Evolutionary conservation across 37 sponge, comb jelly and placozoan genomes (phyloP), one percentile per base, ranked within the genome.

Genomic region (Halisarca cf. caerulea): DNA sequence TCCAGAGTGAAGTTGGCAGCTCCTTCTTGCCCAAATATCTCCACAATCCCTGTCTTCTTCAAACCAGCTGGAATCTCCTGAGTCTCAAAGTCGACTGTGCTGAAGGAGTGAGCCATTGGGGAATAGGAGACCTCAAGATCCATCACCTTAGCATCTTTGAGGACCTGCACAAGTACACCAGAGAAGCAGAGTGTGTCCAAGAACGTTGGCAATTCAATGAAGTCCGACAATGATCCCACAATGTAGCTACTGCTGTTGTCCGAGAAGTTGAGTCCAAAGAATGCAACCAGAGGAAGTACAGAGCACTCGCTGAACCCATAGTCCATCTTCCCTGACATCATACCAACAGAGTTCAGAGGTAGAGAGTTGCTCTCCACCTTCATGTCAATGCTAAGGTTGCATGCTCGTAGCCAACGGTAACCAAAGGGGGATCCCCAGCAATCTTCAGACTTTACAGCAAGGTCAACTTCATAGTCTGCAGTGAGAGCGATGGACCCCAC

Each of bases 191-290:
- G 36, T 21, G 42, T 23, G 1, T 40, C 42, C 45, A 74, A 44
- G 43, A 74, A 74, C 0, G 36, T n/a, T 3, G 24, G 32, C 43
- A 74, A 25, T 21, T 23, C 25, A 41, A 74, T 74, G 25, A n/a
- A 24, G 24, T 74, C 45, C 30, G 42, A 21, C 21, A 44, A 25
- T 41, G 45, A 36, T 2, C n/a, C 77, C 77, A 74, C 5, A 15
- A 74, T 21, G 25, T 74, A 74, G 43, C 36, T 38, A 8, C 45
- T 43, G 25, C 42, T 41, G 45, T 33, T 44, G 45, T 74, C 45
- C 8, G 77, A 40, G 45, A 74, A 43, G 77, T 74, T 74, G 42
- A 74, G 41, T 1, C 77, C 77, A 38, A 74, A 74, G 42, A 74
- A 74, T 41, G 38, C 42, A n/a, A 44, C 38, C 24, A 40, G n/a